Conservation (phyloP, 1,140 invertebrate species). For the Leucophenga varia region DNA sequence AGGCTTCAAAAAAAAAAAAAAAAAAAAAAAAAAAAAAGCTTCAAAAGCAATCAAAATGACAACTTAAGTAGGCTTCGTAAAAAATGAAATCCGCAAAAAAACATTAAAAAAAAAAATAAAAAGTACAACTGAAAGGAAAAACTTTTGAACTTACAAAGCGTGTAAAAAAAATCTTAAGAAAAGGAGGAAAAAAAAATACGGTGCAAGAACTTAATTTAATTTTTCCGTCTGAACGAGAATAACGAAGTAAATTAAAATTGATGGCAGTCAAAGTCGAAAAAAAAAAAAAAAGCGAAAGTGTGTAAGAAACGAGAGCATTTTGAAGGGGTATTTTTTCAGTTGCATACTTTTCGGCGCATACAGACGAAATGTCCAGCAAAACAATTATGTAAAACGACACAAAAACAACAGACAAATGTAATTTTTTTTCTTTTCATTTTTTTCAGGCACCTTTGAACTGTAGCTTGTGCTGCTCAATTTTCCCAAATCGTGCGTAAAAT, state of each 20-base stretch:
- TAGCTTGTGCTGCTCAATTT: constrained; percentile 5
- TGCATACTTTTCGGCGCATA: too few relatives aligned
- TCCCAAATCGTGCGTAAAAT: constrained; percentile 40
- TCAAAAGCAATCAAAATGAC: constrained; percentile 53
- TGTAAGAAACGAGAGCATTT: too few relatives aligned
- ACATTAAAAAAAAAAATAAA: constrained; percentile 5
- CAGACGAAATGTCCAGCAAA: neutral
- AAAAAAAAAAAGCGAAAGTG: too few relatives aligned
- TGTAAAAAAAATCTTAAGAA: neutral
- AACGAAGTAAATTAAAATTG: constrained; percentile 20
- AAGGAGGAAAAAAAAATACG: too few relatives aligned
- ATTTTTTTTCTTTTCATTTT: too few relatives aligned
- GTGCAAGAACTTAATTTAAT: too few relatives aligned
- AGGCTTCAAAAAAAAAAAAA: constrained; percentile 32
- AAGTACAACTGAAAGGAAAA: constrained; percentile 18
- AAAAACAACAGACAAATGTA: too few relatives aligned
- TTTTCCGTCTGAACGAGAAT: too few relatives aligned
- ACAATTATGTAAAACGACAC: constrained; percentile 3
- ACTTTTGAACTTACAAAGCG: constrained; percentile 12
- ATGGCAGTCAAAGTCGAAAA: constrained; percentile 9
- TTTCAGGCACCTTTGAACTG: too few relatives aligned
- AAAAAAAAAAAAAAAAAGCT: too few relatives aligned
- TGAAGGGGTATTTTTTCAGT: too few relatives aligned
- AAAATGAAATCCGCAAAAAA: constrained; percentile 17
- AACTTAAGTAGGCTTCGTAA: constrained; percentile 48